phyloP scores from a whole-genome alignment of 1,140 invertebrate genomes.

The Steinernema feltiae region DNA sequence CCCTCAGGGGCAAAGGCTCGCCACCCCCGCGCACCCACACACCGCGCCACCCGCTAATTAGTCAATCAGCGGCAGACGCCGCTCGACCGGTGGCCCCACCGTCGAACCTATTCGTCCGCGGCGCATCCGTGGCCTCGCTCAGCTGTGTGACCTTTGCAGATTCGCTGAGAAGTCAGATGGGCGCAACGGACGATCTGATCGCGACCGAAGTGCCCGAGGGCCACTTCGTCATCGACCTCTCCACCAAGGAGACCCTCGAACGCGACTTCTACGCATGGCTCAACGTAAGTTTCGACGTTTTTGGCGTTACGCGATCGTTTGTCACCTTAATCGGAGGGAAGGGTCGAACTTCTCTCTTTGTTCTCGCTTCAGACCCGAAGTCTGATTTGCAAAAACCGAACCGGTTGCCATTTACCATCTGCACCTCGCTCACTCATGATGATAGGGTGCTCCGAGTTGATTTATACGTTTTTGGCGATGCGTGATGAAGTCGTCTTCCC shows the following conservation, averaged over 20 bases:
- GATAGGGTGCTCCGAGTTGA: background rate
- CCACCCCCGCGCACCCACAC: slow-evolving; percentile 7
- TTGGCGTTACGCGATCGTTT: slow-evolving; percentile 1
- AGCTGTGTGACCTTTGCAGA: background rate
- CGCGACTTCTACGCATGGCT: slow-evolving; percentile 56
- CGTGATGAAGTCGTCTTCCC: background rate
- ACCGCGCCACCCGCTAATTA: background rate
- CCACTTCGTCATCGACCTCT: slow-evolving; percentile 47
- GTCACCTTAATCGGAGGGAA: background rate
- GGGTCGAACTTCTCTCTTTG: background rate
- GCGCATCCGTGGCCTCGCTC: background rate
- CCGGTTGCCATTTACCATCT: slow-evolving; percentile 7
- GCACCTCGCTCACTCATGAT: background rate
- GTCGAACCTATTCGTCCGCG: background rate
- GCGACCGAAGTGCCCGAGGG: slow-evolving; percentile 16
- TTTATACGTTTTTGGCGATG: background rate
- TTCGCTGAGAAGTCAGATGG: background rate
- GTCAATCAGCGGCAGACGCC: background rate
- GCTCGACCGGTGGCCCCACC: background rate
- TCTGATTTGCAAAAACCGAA: slow-evolving; percentile 10
- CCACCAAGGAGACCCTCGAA: slow-evolving; percentile 50
- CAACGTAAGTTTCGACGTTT: slow-evolving; percentile 39
- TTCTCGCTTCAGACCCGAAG: slow-evolving; percentile 3
- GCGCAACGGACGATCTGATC: background rate
- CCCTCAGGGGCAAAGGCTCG: slow-evolving; percentile 12